A percentile compares a stretch with the other conserved stretches of the same genome.
Conservation (phyloP, 1,140 invertebrate species). For the Dufourea novaeangliae region DNA sequence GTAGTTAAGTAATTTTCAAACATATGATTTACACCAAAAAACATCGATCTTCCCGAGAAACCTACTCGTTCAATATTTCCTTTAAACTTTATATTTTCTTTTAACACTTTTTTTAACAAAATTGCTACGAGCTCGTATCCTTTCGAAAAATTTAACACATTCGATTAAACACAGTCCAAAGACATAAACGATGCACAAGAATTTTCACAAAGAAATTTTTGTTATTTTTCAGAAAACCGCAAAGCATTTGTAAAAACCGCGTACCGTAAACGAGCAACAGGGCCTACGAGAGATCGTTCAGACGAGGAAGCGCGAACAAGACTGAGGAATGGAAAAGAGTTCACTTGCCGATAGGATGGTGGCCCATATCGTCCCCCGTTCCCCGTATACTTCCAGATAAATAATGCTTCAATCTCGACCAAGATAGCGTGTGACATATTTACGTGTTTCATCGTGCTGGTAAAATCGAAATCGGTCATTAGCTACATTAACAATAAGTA, state of each 20-base stretch:
- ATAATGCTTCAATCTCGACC: slow-evolving; percentile 18
- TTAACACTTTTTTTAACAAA: neutral
- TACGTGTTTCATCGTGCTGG: neutral
- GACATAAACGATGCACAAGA: neutral
- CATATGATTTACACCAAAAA: no score
- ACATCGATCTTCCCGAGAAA: neutral
- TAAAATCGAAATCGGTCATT: neutral
- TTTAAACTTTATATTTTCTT: neutral
- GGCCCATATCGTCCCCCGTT: slow-evolving; percentile 21
- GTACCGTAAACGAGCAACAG: slow-evolving; percentile 13
- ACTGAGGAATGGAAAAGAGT: slow-evolving; percentile 31
- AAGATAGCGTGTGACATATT: slow-evolving; percentile 48
- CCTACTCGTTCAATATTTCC: neutral
- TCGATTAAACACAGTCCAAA: neutral
- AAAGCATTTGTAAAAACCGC: neutral
- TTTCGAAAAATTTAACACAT: neutral
- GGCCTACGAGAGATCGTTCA: slow-evolving; percentile 10
- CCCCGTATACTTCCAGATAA: slow-evolving; percentile 17
- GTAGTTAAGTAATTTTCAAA: no score
- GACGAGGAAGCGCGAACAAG: slow-evolving; percentile 32
- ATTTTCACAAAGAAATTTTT: no score
- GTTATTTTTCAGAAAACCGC: no score
- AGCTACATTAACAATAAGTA: no score
- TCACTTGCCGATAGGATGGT: slow-evolving; percentile 16
- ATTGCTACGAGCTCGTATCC: neutral